phyloP scores from a whole-genome alignment of 1,140 invertebrate species.

The Trichomalopsis sarcophagae region DNA sequence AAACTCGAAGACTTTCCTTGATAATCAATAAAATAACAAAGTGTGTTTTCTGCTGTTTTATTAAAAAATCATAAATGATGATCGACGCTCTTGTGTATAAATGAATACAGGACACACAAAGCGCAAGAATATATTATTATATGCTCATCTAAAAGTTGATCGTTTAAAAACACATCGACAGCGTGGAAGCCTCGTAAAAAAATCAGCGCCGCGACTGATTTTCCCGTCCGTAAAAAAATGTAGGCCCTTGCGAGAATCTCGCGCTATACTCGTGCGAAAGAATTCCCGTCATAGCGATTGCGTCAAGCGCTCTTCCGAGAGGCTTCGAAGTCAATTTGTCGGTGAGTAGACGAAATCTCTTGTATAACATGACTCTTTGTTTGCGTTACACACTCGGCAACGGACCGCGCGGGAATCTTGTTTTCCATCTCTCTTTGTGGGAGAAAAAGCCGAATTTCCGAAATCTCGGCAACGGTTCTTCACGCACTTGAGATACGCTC shows the following conservation, averaged over 20 bases:
- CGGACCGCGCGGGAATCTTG: not conserved
- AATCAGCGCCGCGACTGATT: not conserved
- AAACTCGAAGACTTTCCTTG: not conserved
- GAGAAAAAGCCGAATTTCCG: slow-evolving; percentile 5
- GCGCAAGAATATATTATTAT: not conserved
- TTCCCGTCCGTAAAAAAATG: not conserved
- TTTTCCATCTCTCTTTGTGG: not conserved
- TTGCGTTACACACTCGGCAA: not conserved
- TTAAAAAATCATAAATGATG: slow-evolving; percentile 15
- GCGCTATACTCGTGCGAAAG: not conserved
- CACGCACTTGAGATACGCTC: not conserved
- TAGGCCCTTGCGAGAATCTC: not conserved
- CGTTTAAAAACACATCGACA: not conserved
- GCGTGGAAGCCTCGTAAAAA: not conserved
- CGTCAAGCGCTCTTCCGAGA: not conserved
- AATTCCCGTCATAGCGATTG: not conserved
- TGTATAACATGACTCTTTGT: not conserved
- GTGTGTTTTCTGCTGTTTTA: not conserved
- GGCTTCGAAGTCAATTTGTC: not conserved
- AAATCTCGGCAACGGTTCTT: not conserved
- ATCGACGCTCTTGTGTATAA: not conserved
- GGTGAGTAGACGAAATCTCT: not conserved
- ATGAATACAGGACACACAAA: not conserved
- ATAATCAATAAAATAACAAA: not conserved
- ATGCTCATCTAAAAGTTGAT: not conserved